Percentiles rank a stretch among this genome's conserved stretches.
These are phyloP conservation scores for Baryphthengus martii DNA, from an alignment of 2,113 vertebrate genomes.

Conservation along the genomic window DNA sequence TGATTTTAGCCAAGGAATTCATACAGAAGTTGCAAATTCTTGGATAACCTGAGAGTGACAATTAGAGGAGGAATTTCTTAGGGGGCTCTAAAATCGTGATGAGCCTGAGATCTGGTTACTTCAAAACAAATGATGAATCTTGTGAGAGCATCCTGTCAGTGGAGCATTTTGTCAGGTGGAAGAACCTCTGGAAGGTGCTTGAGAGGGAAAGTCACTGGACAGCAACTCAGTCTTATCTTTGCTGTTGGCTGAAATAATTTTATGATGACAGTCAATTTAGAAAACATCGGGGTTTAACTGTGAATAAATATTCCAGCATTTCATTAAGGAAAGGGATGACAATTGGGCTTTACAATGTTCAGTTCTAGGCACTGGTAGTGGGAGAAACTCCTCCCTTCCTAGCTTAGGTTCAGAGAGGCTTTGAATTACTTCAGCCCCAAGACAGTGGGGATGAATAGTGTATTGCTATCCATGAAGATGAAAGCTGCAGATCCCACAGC, in stretches of 20 bases:
- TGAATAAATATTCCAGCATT: background rate
- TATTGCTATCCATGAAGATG: fast-evolving
- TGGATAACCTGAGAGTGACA: background rate
- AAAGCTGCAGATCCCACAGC: background rate
- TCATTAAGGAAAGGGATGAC: background rate
- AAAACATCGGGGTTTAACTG: background rate
- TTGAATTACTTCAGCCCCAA: background rate
- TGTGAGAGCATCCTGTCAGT: background rate
- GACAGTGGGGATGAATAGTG: background rate
- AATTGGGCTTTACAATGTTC: background rate
- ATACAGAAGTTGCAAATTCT: background rate
- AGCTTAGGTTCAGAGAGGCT: background rate
- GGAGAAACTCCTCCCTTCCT: background rate
- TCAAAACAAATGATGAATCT: background rate
- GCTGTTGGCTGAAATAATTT: background rate
- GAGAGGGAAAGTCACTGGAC: background rate
- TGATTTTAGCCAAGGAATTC: background rate
- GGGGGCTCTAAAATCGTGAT: fast-evolving
- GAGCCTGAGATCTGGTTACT: background rate
- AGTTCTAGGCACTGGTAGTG: background rate
- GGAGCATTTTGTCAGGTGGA: background rate
- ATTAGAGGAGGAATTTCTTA: background rate
- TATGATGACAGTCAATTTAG: background rate
- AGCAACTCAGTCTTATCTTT: background rate
- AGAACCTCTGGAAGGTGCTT: background rate